A percentile compares a stretch with the other conserved stretches of the same genome.
phyloP scores from a whole-genome alignment of 2,888 invertebrate genomes.

The Xestia xanthographa region DNA sequence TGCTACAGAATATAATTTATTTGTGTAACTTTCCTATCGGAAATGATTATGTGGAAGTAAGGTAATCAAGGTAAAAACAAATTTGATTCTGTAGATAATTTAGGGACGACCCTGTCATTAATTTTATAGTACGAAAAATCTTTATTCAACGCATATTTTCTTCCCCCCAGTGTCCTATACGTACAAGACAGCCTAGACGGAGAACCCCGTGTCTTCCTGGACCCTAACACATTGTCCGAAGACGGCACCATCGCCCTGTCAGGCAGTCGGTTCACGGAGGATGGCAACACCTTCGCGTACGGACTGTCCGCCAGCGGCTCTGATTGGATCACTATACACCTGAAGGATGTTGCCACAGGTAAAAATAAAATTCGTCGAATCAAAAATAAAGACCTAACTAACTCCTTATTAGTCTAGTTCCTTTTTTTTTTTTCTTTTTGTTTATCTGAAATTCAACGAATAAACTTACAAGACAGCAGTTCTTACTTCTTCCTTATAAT shows the following conservation, averaged over 20 bases:
- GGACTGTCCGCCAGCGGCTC: constrained; percentile 98
- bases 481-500: not conserved
- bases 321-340: constrained; percentile 98
- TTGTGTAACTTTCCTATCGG: not conserved
- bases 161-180: constrained; percentile 94
- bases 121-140: not conserved
- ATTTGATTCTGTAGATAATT: not conserved
- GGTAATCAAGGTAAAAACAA: too few species aligned
- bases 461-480: not conserved
- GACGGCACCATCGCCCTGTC: constrained; percentile 97
- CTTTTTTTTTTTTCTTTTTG: too few species aligned
- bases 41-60: not conserved
- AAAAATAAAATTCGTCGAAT: constrained; percentile 36
- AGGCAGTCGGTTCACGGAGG: constrained; percentile 95
- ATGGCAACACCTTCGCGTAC: constrained; percentile 97
- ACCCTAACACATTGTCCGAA: constrained; percentile 97
- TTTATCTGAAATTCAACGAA: not conserved
- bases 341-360: constrained; percentile 94
- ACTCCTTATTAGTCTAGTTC: not conserved
- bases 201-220: constrained; percentile 96
- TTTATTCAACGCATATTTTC: not conserved
- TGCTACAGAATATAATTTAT: not conserved
- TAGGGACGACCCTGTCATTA: not conserved
- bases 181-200: constrained; percentile 94
- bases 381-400: not conserved